Percentiles rank a stretch among this genome's conserved stretches.
Conservation (phyloP, 2,888 invertebrate species). For the Synergus umbraculus region DNA sequence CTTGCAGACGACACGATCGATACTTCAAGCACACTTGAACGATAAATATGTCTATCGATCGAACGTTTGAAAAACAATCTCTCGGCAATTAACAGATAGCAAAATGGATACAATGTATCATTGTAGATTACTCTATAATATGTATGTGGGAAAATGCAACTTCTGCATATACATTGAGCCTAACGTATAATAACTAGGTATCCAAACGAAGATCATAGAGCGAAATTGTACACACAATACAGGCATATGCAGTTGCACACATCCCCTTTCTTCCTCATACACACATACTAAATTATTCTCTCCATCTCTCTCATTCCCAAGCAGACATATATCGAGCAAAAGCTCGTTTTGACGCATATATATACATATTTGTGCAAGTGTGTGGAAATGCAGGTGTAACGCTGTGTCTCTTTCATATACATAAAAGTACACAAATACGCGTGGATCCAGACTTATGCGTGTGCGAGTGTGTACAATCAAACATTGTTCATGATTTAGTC, state of each 20-base stretch:
- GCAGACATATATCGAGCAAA: slow-evolving; percentile 42
- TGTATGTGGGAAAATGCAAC: not conserved
- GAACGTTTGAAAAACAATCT: not conserved
- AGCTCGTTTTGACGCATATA: slow-evolving; percentile 17
- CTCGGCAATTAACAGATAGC: not conserved
- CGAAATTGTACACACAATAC: slow-evolving; percentile 47
- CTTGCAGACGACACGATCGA: slow-evolving; percentile 1
- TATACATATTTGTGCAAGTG: slow-evolving; percentile 30
- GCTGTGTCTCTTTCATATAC: slow-evolving; percentile 44
- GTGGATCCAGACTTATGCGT: slow-evolving; percentile 51
- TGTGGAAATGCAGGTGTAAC: slow-evolving; percentile 41
- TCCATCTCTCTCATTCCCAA: slow-evolving; percentile 44
- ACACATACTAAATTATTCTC: slow-evolving; percentile 28
- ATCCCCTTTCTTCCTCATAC: slow-evolving; percentile 38
- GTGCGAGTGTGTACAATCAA: slow-evolving; percentile 75
- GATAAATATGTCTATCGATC: not conserved
- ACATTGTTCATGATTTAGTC: slow-evolving; percentile 78
- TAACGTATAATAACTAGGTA: slow-evolving; percentile 31
- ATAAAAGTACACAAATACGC: slow-evolving; percentile 40
- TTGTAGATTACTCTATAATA: not conserved
- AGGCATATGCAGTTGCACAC: slow-evolving; percentile 9
- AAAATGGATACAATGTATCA: not conserved
- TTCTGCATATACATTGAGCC: not conserved
- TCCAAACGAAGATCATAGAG: slow-evolving; percentile 42
- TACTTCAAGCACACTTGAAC: not conserved